Evolutionary conservation across 2,888 invertebrate genomes (phyloP).

Genomic region (Empis livida): DNA sequence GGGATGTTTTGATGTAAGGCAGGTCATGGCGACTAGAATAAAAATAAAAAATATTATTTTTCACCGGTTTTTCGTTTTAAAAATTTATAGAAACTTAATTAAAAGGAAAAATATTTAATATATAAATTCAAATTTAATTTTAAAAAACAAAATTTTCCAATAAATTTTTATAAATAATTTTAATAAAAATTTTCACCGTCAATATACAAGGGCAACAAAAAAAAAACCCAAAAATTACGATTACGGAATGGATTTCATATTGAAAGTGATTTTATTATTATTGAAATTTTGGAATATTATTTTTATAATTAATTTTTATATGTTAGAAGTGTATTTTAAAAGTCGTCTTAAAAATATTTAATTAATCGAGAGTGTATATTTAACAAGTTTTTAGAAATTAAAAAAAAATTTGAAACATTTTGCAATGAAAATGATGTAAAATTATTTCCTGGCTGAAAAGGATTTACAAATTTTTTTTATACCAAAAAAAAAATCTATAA

Average conservation of each 20-base stretch:
- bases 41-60: background rate
- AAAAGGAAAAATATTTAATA: conserved; percentile 2
- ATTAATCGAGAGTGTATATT: too few relatives aligned
- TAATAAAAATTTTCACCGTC: background rate
- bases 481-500: background rate
- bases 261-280: background rate
- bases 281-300: background rate
- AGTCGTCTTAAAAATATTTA: background rate
- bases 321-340: background rate
- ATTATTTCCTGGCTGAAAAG: background rate
- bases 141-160: background rate
- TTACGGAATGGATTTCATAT: background rate
- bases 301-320: background rate
- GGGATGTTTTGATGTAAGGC: conserved; percentile 37
- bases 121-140: background rate
- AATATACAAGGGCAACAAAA: background rate
- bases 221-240: background rate
- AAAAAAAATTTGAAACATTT: too few relatives aligned
- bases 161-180: background rate
- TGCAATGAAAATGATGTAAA: too few relatives aligned
- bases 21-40: conserved; percentile 30
- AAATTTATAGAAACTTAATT: background rate
- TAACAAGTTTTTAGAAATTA: too few relatives aligned
- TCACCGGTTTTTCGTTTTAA: background rate
- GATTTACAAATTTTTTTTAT: too few relatives aligned